These are phyloP conservation scores for Harpegnathos saltator DNA, from an alignment of 1,140 invertebrate species.

Conservation along the genomic window DNA sequence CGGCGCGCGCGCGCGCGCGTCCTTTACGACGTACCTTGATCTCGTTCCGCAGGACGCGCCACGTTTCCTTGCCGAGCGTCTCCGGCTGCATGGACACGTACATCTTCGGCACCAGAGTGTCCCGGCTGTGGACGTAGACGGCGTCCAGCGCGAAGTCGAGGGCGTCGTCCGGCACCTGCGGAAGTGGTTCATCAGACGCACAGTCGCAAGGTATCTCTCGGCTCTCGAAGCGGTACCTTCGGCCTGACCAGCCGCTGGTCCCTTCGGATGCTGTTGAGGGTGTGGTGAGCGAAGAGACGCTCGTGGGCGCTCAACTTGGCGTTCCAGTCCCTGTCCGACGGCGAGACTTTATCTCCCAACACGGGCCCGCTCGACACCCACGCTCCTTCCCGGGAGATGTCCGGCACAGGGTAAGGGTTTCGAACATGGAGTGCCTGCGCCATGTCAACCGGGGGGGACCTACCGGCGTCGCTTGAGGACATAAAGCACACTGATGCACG, in stretches of 20 bases:
- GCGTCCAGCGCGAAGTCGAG: constrained; percentile 80
- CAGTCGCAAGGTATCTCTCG: background rate
- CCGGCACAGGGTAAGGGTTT: constrained; percentile 83
- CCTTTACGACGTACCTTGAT: constrained; percentile 77
- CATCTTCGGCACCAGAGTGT: constrained; percentile 78
- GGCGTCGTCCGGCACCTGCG: constrained; percentile 80
- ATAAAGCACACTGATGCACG: background rate
- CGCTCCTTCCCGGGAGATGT: constrained; percentile 79
- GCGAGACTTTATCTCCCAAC: constrained; percentile 77
- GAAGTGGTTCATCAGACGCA: background rate
- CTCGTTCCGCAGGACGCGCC: constrained; percentile 82
- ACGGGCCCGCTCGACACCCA: constrained; percentile 77
- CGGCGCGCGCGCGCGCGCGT: too few species aligned
- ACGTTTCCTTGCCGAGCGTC: constrained; percentile 79
- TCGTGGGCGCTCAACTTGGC: constrained; percentile 78
- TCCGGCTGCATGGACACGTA: constrained; percentile 81
- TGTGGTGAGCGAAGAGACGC: constrained; percentile 83
- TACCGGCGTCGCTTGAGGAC: background rate
- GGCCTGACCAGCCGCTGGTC: constrained; percentile 76
- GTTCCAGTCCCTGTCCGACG: constrained; percentile 76
- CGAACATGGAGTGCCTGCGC: constrained; percentile 71
- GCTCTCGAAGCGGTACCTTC: constrained; percentile 69
- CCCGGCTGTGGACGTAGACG: constrained; percentile 78
- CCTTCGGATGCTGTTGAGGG: constrained; percentile 81
- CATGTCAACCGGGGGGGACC: constrained; percentile 46